Evolutionary conservation across 2,113 vertebrate genomes (phyloP).

Genomic region (Castor canadensis): DNA sequence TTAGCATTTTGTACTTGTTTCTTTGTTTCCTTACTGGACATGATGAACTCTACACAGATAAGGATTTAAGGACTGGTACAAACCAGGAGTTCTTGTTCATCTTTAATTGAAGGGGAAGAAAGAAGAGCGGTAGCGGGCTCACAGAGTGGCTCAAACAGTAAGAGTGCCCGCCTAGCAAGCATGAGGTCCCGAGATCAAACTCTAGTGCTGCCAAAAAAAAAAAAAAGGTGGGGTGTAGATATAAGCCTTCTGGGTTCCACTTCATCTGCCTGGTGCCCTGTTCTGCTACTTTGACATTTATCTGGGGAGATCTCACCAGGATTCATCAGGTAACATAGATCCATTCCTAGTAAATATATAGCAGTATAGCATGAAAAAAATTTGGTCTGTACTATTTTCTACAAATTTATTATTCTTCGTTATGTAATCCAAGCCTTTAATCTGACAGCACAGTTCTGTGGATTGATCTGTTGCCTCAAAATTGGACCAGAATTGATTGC

Average conservation of each 20-base stretch:
- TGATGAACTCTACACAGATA: neutral
- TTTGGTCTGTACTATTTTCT: neutral
- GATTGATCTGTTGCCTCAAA: too few species aligned
- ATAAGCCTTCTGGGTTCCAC: neutral
- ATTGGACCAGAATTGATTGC: neutral
- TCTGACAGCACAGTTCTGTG: too few species aligned
- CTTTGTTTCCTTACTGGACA: neutral
- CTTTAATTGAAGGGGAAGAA: neutral
- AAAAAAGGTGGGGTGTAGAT: too few species aligned
- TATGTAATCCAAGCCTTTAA: neutral
- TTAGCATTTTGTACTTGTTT: neutral
- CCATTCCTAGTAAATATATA: neutral
- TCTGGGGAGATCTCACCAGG: neutral
- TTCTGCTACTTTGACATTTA: neutral
- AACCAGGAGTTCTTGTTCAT: neutral
- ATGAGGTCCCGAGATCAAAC: too few species aligned
- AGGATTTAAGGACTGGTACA: neutral
- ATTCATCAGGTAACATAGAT: neutral
- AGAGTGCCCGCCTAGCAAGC: too few species aligned
- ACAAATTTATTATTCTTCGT: neutral
- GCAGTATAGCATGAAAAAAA: neutral
- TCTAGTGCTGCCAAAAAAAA: too few species aligned
- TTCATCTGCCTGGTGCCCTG: neutral
- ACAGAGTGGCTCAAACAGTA: too few species aligned
- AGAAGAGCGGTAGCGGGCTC: too few species aligned